phyloP scores from a whole-genome alignment of 2,888 invertebrate genomes.

The Odontomyia ornata region DNA sequence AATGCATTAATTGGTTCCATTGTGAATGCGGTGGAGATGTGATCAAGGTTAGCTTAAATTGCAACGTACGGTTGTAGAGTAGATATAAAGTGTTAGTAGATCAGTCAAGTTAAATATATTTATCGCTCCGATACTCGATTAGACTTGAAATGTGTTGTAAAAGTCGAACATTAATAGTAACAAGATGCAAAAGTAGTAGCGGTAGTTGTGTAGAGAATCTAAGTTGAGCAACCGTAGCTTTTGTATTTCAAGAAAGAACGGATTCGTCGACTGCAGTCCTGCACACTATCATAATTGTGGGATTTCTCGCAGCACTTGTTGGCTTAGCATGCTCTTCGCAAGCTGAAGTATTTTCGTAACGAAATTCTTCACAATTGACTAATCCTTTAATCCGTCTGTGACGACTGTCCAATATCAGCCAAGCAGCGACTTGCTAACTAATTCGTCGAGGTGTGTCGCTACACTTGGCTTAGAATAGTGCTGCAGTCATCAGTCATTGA shows the following conservation, averaged over 20 bases:
- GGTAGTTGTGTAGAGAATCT: not conserved
- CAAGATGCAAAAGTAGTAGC: not conserved
- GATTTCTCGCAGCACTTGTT: no score
- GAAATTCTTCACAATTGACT: no score
- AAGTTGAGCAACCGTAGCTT: conserved; percentile 11
- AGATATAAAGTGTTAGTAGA: conserved; percentile 23
- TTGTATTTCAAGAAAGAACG: not conserved
- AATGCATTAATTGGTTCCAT: conserved; percentile 34
- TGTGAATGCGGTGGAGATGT: not conserved
- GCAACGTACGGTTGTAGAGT: not conserved
- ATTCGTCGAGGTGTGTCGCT: no score
- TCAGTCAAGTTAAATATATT: conserved; percentile 29
- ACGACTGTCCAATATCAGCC: no score
- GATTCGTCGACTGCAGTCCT: not conserved
- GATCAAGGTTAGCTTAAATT: not conserved
- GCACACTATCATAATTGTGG: not conserved
- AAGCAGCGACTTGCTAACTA: no score
- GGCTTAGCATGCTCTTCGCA: no score
- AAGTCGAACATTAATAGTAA: not conserved
- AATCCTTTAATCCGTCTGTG: no score
- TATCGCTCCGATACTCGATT: not conserved
- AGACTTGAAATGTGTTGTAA: not conserved
- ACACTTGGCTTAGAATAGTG: no score
- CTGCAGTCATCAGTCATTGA: no score
- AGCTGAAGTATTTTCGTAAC: no score